Evolutionary conservation across 1,140 invertebrate species (phyloP), one percentile per base, ranked within the genome.

Genomic region (Wiebesia pumilae): DNA sequence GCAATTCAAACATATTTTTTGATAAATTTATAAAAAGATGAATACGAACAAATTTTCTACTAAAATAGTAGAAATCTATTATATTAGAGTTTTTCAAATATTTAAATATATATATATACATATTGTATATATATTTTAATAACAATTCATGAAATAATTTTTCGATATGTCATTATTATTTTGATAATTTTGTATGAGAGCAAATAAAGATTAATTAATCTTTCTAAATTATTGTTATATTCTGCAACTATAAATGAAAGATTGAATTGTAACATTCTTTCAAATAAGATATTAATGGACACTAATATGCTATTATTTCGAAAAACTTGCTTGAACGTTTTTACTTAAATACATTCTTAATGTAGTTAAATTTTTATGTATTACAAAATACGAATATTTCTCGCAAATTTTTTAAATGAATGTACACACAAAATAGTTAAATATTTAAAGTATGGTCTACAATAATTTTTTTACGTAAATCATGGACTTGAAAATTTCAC

Each of bases 191-290:
- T 67, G 7, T 67, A 33, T 21, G 65, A 69, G 3, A 69, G 16
- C 16, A 62, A 24, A 62, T 27, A 27, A 27, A 62, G 4, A 24
- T 54, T 19, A 2, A n/a, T 75, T n/a, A 12, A 10, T 75, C n/a
- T 27, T 12, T 75, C 1, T 75, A 7, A 10, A 4, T n/a, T 75
- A 75, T 75, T 75, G 6, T 3, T 24, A 43, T 75, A 12, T 43
- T 27, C 30, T 71, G 12, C 1, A 38, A 71, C 19, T 75, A 27
- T 10, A 43, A 75, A 75, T 75, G 43, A 75, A 10, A 43, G 43
- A 75, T 43, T 75, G 43, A 75, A 75, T 75, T 75, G 27, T 24
- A 75, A 75, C 38, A 75, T 75, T 24, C 71, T 12, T 40, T 12
- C 27, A 75, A 75, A 75, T 24, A 40, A 75, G 27, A 43, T 10